Percentiles rank a stretch among this genome's conserved stretches.
phyloP scores from a whole-genome alignment of 2,797 vertebrate genomes.

The Ptychadena robeensis region DNA sequence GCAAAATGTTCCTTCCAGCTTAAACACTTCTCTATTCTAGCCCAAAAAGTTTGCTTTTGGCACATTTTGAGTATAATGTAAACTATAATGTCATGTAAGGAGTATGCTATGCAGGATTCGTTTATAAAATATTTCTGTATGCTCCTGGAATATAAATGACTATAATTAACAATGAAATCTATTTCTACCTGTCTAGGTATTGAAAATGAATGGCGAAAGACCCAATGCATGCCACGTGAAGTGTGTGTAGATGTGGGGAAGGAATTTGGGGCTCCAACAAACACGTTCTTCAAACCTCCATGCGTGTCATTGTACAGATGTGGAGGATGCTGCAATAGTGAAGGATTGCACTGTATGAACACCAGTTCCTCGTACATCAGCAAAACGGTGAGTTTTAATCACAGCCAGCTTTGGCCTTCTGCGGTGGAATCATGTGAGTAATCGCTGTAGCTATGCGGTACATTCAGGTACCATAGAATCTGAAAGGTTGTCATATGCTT shows the following conservation, averaged over 20 bases:
- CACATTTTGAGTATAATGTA: too few species aligned
- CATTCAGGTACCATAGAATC: background rate
- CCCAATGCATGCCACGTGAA: constrained; percentile 94
- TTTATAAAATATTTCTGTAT: too few species aligned
- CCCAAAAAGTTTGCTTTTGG: too few species aligned
- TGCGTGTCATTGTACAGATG: constrained; percentile 99
- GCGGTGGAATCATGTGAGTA: background rate
- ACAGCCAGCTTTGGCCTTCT: constrained; percentile 2
- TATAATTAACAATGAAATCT: background rate
- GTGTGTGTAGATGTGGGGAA: constrained; percentile 98
- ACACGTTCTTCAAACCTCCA: constrained; percentile 99
- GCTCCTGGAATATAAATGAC: background rate
- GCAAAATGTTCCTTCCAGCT: too few species aligned
- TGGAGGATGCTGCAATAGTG: constrained; percentile 98
- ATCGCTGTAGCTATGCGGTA: background rate
- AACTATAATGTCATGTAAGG: too few species aligned
- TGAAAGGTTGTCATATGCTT: background rate
- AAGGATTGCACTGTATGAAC: constrained; percentile 95
- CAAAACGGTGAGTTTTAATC: constrained; percentile 87
- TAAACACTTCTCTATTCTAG: too few species aligned
- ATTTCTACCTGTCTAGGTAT: constrained; percentile 85
- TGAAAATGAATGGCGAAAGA: constrained; percentile 97
- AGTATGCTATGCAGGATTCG: too few species aligned
- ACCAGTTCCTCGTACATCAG: constrained; percentile 93
- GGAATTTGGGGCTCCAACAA: constrained; percentile 96